Base-by-base conservation (phyloP, 2,888 invertebrate species). In the Aphodius granarius region DNA sequence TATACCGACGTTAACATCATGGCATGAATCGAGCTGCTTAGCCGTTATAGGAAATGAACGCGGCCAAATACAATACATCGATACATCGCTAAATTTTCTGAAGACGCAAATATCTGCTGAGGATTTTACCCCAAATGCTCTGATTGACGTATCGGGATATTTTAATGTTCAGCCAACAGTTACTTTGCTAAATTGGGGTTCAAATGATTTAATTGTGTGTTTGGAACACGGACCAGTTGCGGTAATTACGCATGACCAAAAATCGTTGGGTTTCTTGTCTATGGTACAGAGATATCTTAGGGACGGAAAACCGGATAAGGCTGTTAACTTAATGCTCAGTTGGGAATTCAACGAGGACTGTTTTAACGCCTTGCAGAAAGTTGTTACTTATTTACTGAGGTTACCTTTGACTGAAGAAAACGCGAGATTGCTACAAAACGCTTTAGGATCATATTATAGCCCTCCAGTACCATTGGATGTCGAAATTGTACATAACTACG, bases 371-470 rank as follows among this genome's bases (percentile, higher is more conserved):
- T 88, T 97, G 76, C 94, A 94, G 82, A 90, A 91, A 82, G 92
- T 95, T 77, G 89, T 92, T 65, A 93, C 93, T 83, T 89, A 91
- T 85, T 88, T 93, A 71, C 88, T 94, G 78, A 88, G 91, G 79
- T 85, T 86, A 72, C 89, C 89, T 18, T 86, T 93, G 63, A 91
- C 90, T 73, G 88, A 90, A 62, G 89, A 91, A 73, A 88, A 89
- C 80, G 92, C 93, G 81, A 92, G 91, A 76, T 88, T 91, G 79
- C 88, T 95, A 79, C 94, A 95, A 86, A 92, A 91, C 79, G 94
- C 96, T 9, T 87, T 97, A 19, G 96, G 95, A 62, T 92, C 94
- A 78, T 97, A 93, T 87, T 93, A 95, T 83, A 91, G 91, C 62
- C 93, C 95, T 13, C 89, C 91, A 21, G 89, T 91, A 66, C 89